Percentiles rank a stretch among this genome's conserved stretches.
Evolutionary conservation across 2,888 invertebrate genomes (phyloP).

Genomic region (Epistrophe grossulariae): DNA sequence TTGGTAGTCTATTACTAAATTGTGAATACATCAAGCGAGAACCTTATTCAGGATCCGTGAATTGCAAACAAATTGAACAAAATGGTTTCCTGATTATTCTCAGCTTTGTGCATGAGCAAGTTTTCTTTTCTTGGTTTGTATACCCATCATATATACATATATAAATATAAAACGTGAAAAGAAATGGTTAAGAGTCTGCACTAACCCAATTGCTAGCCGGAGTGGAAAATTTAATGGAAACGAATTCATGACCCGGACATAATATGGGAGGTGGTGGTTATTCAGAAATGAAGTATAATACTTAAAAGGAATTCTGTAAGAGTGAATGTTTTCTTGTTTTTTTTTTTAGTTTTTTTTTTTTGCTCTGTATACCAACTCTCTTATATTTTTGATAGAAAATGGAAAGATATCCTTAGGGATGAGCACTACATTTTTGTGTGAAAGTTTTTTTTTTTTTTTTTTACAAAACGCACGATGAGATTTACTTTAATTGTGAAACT

Average conservation of each 20-base stretch:
- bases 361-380: constrained; percentile 5
- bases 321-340: constrained; percentile 61
- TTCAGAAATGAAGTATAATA: constrained; percentile 70
- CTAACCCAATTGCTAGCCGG: constrained; percentile 70
- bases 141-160: too few relatives aligned
- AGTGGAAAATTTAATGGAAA: constrained; percentile 73
- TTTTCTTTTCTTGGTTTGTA: constrained; percentile 66
- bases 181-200: constrained; percentile 60
- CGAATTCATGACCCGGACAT: constrained; percentile 73
- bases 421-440: constrained; percentile 19
- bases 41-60: constrained; percentile 57
- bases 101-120: constrained; percentile 57
- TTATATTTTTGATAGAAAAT: constrained; percentile 19
- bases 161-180: constrained; percentile 38
- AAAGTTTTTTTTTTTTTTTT: neutral
- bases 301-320: constrained; percentile 62
- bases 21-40: constrained; percentile 44
- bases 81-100: constrained; percentile 71
- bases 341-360: constrained; percentile 1
- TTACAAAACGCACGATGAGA: constrained; percentile 21
- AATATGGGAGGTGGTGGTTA: constrained; percentile 69
- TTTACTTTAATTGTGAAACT: constrained; percentile 45
- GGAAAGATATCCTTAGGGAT: constrained; percentile 14
- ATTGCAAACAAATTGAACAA: constrained; percentile 70
- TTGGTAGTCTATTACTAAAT: constrained; percentile 32